These are phyloP conservation scores for Hybognathus amarus DNA, from an alignment of 2,797 vertebrate species.

Conservation along the genomic window DNA sequence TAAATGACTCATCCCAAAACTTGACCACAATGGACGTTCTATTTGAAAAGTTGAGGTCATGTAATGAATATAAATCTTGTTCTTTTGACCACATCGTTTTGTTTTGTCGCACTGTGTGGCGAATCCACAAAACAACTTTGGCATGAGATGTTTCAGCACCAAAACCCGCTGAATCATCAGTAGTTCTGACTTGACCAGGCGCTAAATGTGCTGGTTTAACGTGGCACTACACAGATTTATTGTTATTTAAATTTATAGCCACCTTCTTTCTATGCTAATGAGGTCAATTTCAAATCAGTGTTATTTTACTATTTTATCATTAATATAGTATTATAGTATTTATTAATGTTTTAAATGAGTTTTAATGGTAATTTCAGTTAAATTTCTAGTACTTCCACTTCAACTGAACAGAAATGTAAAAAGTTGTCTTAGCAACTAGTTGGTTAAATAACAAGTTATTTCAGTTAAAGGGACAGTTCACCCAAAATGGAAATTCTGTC, in stretches of 20 bases:
- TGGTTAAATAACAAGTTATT: no score
- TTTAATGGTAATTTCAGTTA: not conserved
- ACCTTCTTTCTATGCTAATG: not conserved
- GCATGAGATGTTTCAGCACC: not conserved
- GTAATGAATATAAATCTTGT: not conserved
- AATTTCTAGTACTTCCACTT: not conserved
- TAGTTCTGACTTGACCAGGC: not conserved
- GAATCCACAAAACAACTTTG: not conserved
- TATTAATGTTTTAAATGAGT: not conserved
- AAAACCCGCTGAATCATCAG: not conserved
- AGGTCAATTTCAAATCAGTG: not conserved
- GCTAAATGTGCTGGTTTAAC: not conserved
- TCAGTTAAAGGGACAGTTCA: no score
- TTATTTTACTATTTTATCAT: not conserved
- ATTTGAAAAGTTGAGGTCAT: conserved; percentile 2
- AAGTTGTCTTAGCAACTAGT: not conserved
- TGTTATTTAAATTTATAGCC: not conserved
- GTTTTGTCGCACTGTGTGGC: not conserved
- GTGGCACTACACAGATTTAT: not conserved
- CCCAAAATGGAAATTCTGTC: no score
- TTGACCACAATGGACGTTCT: not conserved
- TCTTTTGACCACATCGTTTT: not conserved
- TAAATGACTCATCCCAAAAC: conserved; percentile 27
- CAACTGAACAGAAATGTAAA: not conserved
- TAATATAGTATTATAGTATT: not conserved